Base-by-base conservation (phyloP, 2,113 vertebrate genomes). In the Pseudonaja textilis region DNA sequence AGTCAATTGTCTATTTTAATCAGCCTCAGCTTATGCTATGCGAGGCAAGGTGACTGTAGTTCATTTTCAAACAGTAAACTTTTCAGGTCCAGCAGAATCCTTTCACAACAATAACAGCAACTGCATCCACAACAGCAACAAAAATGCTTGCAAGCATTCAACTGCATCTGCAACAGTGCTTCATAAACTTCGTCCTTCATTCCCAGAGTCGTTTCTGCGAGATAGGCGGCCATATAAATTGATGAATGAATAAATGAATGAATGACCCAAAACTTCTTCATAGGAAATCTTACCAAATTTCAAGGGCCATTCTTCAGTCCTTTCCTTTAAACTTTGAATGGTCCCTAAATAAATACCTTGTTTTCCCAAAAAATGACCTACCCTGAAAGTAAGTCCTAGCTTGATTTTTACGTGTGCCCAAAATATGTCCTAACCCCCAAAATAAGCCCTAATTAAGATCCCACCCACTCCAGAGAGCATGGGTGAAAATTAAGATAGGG, bases 1-100 rank as follows among this genome's bases (percentile, higher is more conserved):
- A 93, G 96, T 94, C 96, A 96, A 92, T 95, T 97, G 96, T 96
- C 96, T 94, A 57, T 95, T 95, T 94, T 86, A 93, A 96, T 97
- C 95, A 92, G 29, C n/a, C 89, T 61, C 42, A 93, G 89, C 95
- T 90, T 92, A 95, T 92, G 29, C 88, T 93, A 87, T 1, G 3
- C 88, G 91, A 96, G 94, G 95, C 93, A 50, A 50, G 47, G 47
- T 50, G 94, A 95, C 94, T 94, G 11, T 94, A 96, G 96, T 97
- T 97, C 96, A 61, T 90, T 96, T 95, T 88, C 89, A 94, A 95
- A 89, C 94, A 95, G 95, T 96, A 97, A 96, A 97, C 96, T 97
- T 96, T 97, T 97, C 96, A 96, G 69, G 45, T 95, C 95, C 94
- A 93, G 96, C 97, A 92, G 64, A 69, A 94, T 95, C 96, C 96